phyloP scores from a whole-genome alignment of 2,113 vertebrate genomes.

The Lamprologus sp. region DNA sequence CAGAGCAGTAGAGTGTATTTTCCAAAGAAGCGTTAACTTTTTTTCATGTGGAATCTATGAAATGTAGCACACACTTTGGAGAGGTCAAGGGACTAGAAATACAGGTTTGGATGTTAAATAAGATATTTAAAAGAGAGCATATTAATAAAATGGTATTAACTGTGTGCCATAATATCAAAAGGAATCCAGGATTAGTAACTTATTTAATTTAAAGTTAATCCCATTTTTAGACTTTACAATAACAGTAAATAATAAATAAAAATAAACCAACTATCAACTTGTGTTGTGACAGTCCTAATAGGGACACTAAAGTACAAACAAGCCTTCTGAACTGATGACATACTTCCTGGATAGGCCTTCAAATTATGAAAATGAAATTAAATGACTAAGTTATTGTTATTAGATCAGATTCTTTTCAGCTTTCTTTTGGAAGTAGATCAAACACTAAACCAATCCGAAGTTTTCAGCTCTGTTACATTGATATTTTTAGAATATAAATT shows the following conservation, averaged over 20 bases:
- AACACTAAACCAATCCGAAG: rapidly evolving
- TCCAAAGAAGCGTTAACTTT: background rate
- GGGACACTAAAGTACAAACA: background rate
- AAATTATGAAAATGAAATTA: background rate
- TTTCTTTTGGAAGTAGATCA: background rate
- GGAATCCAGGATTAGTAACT: background rate
- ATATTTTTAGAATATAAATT: background rate
- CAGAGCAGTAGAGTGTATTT: background rate
- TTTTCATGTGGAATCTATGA: background rate
- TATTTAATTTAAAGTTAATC: background rate
- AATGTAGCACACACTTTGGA: background rate
- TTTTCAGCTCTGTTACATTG: background rate
- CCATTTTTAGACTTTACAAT: background rate
- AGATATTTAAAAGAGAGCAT: background rate
- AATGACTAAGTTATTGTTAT: background rate
- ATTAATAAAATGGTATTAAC: background rate
- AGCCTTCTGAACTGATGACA: rapidly evolving
- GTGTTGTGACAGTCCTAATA: background rate
- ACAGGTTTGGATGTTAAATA: background rate
- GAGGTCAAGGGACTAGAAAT: background rate
- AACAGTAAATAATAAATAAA: background rate
- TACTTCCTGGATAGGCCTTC: background rate
- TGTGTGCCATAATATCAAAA: background rate
- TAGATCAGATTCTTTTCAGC: rapidly evolving
- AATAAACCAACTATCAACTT: background rate